Conservation (phyloP, 2,888 invertebrate species). For the Rutpela maculata region DNA sequence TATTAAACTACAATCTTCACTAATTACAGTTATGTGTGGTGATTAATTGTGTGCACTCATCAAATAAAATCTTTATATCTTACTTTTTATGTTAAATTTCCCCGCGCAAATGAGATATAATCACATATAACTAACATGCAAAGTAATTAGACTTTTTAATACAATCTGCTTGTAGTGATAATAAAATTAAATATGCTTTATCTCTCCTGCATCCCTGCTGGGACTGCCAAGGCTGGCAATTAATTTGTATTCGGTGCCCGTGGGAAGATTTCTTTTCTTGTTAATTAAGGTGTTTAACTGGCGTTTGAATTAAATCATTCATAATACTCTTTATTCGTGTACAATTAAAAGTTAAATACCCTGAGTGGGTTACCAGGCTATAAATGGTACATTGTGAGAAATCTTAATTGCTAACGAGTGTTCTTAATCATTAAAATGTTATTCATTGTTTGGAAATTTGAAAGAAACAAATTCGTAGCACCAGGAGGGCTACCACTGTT, state of each 20-base stretch:
- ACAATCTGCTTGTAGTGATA: not conserved
- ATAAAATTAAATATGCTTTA: slow-evolving; percentile 14
- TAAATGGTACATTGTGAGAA: slow-evolving; percentile 21
- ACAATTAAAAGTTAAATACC: slow-evolving; percentile 23
- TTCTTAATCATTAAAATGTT: slow-evolving; percentile 9
- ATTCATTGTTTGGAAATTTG: slow-evolving; percentile 13
- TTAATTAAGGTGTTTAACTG: slow-evolving; percentile 28
- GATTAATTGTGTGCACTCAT: not conserved
- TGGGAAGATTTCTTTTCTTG: slow-evolving; percentile 16
- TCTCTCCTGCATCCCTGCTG: slow-evolving; percentile 8
- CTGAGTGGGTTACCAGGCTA: slow-evolving; percentile 35
- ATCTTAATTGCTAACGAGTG: slow-evolving; percentile 10
- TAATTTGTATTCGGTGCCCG: slow-evolving; percentile 8
- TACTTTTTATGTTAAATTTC: not conserved
- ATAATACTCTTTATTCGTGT: slow-evolving; percentile 12
- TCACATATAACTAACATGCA: not conserved
- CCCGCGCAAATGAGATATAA: not conserved
- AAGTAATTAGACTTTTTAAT: slow-evolving; percentile 14
- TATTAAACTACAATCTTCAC: not conserved
- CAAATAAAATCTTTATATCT: not conserved
- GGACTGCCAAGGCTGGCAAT: slow-evolving; percentile 18
- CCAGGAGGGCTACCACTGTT: too few relatives aligned
- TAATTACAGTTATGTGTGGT: not conserved
- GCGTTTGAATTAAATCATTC: slow-evolving; percentile 7
- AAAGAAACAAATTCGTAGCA: not conserved